phyloP scores from a whole-genome alignment of 2,113 vertebrate species.

The Willisornis vidua region DNA sequence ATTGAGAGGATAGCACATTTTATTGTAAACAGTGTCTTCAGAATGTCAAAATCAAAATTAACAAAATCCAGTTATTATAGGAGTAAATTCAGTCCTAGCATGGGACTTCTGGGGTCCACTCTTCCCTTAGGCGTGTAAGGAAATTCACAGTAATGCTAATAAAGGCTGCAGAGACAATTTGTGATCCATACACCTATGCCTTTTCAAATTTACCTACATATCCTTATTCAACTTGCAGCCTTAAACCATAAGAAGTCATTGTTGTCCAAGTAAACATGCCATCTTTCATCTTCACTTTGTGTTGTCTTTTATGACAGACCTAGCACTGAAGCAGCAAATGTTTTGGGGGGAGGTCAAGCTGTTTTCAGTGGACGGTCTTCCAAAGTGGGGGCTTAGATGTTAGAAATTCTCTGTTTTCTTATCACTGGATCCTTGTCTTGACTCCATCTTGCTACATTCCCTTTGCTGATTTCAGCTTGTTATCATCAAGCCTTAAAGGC shows the following conservation, averaged over 20 bases:
- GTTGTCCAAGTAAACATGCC: neutral
- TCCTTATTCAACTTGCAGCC: neutral
- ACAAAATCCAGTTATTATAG: neutral
- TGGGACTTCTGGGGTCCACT: neutral
- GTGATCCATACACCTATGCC: too few species aligned
- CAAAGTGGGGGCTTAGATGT: neutral
- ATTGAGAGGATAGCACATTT: neutral
- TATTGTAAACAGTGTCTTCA: neutral
- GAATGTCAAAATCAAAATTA: neutral
- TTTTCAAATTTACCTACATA: neutral
- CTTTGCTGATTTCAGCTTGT: slow-evolving; percentile 1
- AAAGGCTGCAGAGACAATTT: neutral
- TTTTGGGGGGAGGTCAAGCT: neutral
- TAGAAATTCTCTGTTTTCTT: neutral
- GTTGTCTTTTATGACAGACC: neutral
- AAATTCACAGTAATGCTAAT: neutral
- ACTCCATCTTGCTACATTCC: neutral
- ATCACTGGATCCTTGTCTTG: neutral
- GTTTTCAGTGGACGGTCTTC: neutral
- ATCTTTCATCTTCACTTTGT: neutral
- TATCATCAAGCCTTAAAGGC: neutral
- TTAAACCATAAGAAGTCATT: neutral
- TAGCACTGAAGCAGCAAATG: neutral
- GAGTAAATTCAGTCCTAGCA: neutral
- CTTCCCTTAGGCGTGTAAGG: neutral